A percentile compares a stretch with the other conserved stretches of the same genome.
phyloP scores from a whole-genome alignment of 2,113 vertebrate species.

The Nerophis ophidion region DNA sequence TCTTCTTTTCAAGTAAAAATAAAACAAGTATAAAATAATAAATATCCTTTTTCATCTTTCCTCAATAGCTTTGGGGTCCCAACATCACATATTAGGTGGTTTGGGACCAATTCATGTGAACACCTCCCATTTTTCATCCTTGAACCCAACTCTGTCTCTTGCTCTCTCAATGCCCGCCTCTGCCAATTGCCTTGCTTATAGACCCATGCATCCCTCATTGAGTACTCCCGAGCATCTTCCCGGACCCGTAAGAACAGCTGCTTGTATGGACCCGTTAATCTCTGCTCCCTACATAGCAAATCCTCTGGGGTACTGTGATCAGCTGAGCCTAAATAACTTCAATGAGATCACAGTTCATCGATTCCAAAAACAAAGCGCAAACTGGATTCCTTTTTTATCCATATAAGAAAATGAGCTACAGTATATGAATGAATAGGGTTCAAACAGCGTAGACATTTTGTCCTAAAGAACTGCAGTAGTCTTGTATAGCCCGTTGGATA shows the following conservation, averaged over 20 bases:
- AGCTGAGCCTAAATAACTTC: neutral
- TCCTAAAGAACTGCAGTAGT: no score
- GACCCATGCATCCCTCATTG: constrained; percentile 2
- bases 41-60: neutral
- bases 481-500: no score
- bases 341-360: neutral
- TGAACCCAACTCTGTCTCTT: constrained; percentile 26
- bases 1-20: neutral
- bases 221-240: constrained; percentile 4
- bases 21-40: neutral
- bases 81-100: constrained; percentile 76
- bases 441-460: neutral
- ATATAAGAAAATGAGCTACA: neutral
- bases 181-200: neutral
- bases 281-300: neutral
- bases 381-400: neutral
- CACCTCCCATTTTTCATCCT: constrained; percentile 20
- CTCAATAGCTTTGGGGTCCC: constrained; percentile 51
- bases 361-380: neutral
- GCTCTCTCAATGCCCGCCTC: constrained; percentile 11
- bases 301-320: neutral
- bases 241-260: neutral
- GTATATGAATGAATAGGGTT: neutral
- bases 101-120: constrained; percentile 64
- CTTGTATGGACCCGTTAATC: neutral